These are phyloP conservation scores for Scolopax mira DNA, from an alignment of 2,113 vertebrate genomes.

Conservation along the genomic window DNA sequence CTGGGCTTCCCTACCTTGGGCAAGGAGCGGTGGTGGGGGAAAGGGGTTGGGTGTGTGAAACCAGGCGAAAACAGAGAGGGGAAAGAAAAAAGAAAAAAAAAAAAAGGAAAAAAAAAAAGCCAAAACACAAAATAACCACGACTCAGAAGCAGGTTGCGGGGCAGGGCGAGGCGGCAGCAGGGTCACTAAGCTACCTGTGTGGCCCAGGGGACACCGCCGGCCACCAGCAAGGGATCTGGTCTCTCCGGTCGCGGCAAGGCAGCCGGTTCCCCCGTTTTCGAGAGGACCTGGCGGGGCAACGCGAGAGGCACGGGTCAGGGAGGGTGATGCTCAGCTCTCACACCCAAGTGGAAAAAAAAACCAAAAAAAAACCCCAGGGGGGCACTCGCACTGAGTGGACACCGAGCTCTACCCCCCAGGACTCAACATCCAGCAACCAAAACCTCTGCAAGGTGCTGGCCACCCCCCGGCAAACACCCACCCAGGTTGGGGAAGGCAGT, in stretches of 20 bases:
- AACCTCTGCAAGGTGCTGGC: neutral
- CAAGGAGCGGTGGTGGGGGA: constrained; percentile 25
- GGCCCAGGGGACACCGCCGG: constrained; percentile 35
- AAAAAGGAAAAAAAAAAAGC: neutral
- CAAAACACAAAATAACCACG: neutral
- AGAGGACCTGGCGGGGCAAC: constrained; percentile 27
- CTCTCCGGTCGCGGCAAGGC: constrained; percentile 11
- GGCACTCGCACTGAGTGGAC: neutral
- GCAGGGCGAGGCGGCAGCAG: neutral
- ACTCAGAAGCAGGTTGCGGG: constrained; percentile 35
- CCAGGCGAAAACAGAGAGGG: neutral
- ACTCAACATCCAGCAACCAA: neutral
- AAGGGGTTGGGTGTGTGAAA: neutral
- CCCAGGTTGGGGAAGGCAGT: neutral
- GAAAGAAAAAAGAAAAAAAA: neutral
- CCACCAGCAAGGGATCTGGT: constrained; percentile 26
- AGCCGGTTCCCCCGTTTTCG: constrained; percentile 18
- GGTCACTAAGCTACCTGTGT: constrained; percentile 41
- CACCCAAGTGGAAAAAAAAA: neutral
- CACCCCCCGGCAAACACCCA: neutral
- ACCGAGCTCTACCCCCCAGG: neutral
- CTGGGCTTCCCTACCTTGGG: constrained; percentile 97
- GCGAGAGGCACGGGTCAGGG: constrained; percentile 18
- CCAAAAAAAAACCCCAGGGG: neutral
- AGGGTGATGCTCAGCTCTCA: neutral